phyloP scores from a whole-genome alignment of 2,888 invertebrate genomes.

The Andricus quercusramuli region DNA sequence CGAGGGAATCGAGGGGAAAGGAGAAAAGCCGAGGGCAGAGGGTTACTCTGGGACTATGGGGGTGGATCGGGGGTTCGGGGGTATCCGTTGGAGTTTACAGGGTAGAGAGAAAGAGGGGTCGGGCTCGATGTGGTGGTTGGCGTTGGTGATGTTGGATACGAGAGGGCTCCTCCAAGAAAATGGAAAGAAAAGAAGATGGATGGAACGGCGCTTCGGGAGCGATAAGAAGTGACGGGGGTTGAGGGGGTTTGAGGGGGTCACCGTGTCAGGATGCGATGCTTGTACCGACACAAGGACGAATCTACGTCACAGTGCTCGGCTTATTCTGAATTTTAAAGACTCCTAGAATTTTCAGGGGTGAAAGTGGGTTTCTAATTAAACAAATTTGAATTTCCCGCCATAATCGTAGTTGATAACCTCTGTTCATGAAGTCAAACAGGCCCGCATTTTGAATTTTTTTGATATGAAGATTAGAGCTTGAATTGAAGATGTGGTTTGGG shows the following conservation, averaged over 20 bases:
- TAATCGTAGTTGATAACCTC: too few relatives aligned
- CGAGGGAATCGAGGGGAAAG: constrained; percentile 83
- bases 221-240: constrained; percentile 58
- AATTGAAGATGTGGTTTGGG: neutral
- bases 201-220: constrained; percentile 70
- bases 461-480: neutral
- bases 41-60: constrained; percentile 47
- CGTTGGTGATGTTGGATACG: constrained; percentile 47
- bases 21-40: constrained; percentile 66
- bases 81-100: constrained; percentile 39
- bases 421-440: neutral
- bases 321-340: constrained; percentile 50
- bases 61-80: constrained; percentile 38
- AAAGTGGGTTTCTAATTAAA: neutral
- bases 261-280: constrained; percentile 56
- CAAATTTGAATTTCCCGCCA: neutral
- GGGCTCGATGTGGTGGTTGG: constrained; percentile 55
- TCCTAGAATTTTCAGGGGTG: neutral
- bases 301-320: constrained; percentile 45
- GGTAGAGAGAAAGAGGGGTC: constrained; percentile 46
- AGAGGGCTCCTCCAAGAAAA: constrained; percentile 66
- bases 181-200: constrained; percentile 78
- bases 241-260: constrained; percentile 58
- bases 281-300: constrained; percentile 50
- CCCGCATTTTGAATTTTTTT: neutral